Conservation (phyloP, 2,797 vertebrate genomes). For the Aplochiton taeniatus region DNA sequence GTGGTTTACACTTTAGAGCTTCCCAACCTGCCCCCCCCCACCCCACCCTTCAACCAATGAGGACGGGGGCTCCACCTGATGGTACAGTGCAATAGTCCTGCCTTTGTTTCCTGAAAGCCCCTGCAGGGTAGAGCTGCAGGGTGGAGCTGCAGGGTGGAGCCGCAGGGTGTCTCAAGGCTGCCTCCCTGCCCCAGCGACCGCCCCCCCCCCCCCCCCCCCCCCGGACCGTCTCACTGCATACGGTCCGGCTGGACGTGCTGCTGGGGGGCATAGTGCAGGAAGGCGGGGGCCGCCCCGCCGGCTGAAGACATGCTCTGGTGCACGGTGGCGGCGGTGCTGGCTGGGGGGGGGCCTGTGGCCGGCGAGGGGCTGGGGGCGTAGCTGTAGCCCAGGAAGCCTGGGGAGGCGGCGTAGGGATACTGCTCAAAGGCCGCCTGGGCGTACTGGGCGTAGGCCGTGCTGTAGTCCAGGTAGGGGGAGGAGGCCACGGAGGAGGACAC, state of each 20-base stretch:
- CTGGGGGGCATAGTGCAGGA: slow-evolving; percentile 87
- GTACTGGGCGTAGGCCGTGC: slow-evolving; percentile 85
- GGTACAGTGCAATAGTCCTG: slow-evolving; percentile 70
- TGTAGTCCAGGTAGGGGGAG: slow-evolving; percentile 89
- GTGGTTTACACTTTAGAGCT: slow-evolving; percentile 47
- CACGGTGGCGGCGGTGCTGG: slow-evolving; percentile 71
- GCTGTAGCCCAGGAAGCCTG: slow-evolving; percentile 83
- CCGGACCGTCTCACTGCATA: slow-evolving; percentile 81
- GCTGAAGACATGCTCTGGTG: slow-evolving; percentile 74
- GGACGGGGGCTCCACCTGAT: slow-evolving; percentile 57
- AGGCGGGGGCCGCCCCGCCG: slow-evolving; percentile 69
- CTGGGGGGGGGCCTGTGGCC: slow-evolving; percentile 45
- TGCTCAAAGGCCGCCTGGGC: slow-evolving; percentile 88
- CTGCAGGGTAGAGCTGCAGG: slow-evolving; percentile 34
- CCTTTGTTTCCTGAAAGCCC: slow-evolving; percentile 64
- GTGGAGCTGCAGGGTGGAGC: slow-evolving; percentile 30
- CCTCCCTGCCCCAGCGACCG: too few relatives aligned
- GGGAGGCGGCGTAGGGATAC: slow-evolving; percentile 90
- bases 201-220: background rate
- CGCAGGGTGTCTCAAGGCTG: slow-evolving; percentile 14
- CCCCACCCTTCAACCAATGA: slow-evolving; percentile 40
- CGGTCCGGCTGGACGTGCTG: slow-evolving; percentile 90
- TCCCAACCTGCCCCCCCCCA: slow-evolving; percentile 41
- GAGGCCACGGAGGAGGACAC: slow-evolving; percentile 82
- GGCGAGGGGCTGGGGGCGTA: slow-evolving; percentile 77